Base-by-base conservation (phyloP, 2,113 vertebrate species). In the Phrynosoma platyrhinos region DNA sequence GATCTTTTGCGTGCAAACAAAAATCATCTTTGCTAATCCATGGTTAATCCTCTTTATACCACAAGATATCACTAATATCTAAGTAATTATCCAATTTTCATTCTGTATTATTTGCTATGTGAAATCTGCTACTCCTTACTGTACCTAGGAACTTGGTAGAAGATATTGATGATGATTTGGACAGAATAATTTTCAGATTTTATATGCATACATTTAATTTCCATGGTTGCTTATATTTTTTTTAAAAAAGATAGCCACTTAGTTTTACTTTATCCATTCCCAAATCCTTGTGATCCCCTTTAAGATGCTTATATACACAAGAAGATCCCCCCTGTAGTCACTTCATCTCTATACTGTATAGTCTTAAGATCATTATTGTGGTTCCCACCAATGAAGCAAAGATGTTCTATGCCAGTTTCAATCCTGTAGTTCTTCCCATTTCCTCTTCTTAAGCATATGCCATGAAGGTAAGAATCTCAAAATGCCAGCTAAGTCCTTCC, bases 251-350 rank as follows among this genome's bases (percentile, higher is more conserved):
- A 88, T 85, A 47, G 27, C 90, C 87, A 40, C 89, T 93, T 94
- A 93, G 68, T 90, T 93, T 90, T 84, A 85, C 89, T 94, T 95
- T 90, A 95, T 95, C 92, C 77, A 0, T 88, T 87, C 76, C 58
- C 89, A 94, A 90, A 95, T 94, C 95, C 92, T 80, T 91, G 93
- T 94, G 93, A 95, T 96, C 93, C 89, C 91, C 83, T 86, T 91
- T 95, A 96, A 96, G 95, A 83, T 94, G 81, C 94, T 96, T 96
- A 96, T 0, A 40, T 69, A 88, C 4, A 4, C 90, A 95, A 95
- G 94, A 91, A 91, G 94, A 95, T 95, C 85, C 92, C 94, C 90
- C 93, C 94, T 87, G 90, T 72, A 94, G 94, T 83, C 89, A 94
- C 93, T 93, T 94, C 90, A 93, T 95, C 93, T 94, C 91, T 93